Base-by-base conservation (phyloP, 2,113 vertebrate species). In the Ceyx melanurus region DNA sequence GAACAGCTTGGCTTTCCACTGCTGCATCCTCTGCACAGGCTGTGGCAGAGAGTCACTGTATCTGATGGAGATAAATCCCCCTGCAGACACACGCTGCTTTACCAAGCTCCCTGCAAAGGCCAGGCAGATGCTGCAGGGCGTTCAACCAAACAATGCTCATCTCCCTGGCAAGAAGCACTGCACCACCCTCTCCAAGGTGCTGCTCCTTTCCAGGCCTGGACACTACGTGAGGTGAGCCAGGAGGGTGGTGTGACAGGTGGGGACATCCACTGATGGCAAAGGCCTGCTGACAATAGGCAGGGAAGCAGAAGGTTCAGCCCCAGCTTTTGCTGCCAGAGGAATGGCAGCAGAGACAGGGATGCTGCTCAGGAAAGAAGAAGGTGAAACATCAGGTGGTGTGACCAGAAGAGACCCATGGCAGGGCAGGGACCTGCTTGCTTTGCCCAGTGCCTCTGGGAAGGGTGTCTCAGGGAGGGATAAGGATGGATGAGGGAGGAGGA, bases 61-160 rank as follows among this genome's bases (percentile, higher is more conserved):
- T 76, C 71, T 89, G 76, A 95, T 62, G 66, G 85, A 93, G 92
- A 94, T 86, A 91, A 94, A 79, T 77, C 54, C 64, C 35, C 25
- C 20, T 9, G 31, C 56, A 86, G 83, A 31, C 28, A 33, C 53
- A 85, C 3, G 31, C 70, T 91, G 85, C 71, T 78, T 83, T 85
- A 60, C 72, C 86, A 90, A 94, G 43, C 33, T 48, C 68, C 66
- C 75, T 88, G 67, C n/a, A 80, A 90, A 85, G 76, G 76, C 48
- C 68, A 29, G 9, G 22, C n/a, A 74, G 60, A 71, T 76, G 93
- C 21, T 0, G n/a, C 53, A 74, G 57, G 58, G 68, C 50, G 35
- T 70, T 90, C 73, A 81, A 70, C 91, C 68, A 91, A 96, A 82
- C 84, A 72, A 50, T 0, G 0, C 23, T 90, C 7, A 1, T 81